Base-by-base conservation (phyloP, 2,113 vertebrate species). In the Percina caprodes region DNA sequence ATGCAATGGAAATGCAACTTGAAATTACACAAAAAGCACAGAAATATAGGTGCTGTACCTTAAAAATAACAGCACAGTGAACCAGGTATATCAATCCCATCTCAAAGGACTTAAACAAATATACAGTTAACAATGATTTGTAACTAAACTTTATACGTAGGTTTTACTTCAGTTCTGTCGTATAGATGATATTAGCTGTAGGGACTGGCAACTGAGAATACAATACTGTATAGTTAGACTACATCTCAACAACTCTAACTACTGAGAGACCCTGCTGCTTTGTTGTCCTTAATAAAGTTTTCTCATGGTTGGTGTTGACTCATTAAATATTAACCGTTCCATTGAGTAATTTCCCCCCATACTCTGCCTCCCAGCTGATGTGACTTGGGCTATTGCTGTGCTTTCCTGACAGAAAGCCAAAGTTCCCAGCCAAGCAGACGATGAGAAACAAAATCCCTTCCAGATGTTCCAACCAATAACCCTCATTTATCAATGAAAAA, bases 361-460 rank as follows among this genome's bases (percentile, higher is more conserved):
- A 51, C 51, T 19, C 49, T 55, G 56, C 60, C 70, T 68, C 68
- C 79, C 75, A 74, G 74, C 71, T 89, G 79, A 82, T 89, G 89
- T 69, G 86, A 89, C 84, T 83, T 14, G 18, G 75, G 49, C 59
- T 73, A 68, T 74, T 70, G 71, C 76, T 14, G 35, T 26, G 65
- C 35, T 82, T 88, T 89, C 73, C 80, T 92, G 87, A 89, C 70
- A 46, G 24, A 13, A 39, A 69, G 69, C 91, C 86, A 85, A 74
- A 39, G 83, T 86, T 93, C 86, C 82, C 77, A 88, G 90, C 67
- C 62, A 13, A 83, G 71, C 63, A 86, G 78, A 89, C 71, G 85
- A 88, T 91, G 89, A 92, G 90, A 91, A 94, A 89, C 85, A 82
- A 60, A 94, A 94, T 91, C 80, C 69, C 60, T 92, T 91, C 93